Evolutionary conservation across 2,888 invertebrate genomes (phyloP).

Genomic region (Tolmerus cingulatus): DNA sequence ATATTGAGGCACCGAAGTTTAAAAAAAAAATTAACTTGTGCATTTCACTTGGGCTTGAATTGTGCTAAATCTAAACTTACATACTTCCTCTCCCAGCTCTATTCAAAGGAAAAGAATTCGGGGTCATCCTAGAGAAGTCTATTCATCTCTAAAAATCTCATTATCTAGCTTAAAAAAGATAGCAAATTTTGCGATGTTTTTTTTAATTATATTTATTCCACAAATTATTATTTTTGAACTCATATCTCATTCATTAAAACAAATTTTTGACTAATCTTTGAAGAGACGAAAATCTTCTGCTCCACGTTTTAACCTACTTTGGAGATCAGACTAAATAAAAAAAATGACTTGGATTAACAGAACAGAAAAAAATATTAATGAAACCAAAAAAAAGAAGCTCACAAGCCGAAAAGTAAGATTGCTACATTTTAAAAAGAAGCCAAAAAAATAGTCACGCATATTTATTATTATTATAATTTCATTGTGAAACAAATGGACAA

Average conservation of each 20-base stretch:
- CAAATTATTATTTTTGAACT: neutral
- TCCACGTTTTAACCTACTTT: neutral
- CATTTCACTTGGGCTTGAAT: conserved; percentile 39
- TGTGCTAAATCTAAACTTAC: neutral
- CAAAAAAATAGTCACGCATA: conserved; percentile 44
- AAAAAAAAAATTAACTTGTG: conserved; percentile 5
- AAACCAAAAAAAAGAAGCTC: neutral
- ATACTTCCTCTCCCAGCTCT: neutral
- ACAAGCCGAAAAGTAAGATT: neutral
- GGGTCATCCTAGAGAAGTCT: neutral
- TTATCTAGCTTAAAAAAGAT: neutral
- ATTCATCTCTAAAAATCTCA: neutral
- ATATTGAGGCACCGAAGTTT: neutral
- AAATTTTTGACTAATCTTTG: neutral
- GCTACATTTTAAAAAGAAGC: conserved; percentile 17
- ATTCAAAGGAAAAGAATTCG: neutral
- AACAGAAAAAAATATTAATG: conserved; percentile 10
- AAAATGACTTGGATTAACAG: conserved; percentile 21
- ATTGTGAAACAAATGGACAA: conserved; percentile 1
- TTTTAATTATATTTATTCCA: neutral
- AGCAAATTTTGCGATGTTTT: neutral
- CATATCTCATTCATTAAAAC: neutral
- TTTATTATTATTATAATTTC: conserved; percentile 44
- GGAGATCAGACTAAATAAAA: conserved; percentile 20
- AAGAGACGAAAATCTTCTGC: neutral